Evolutionary conservation across 2,888 invertebrate genomes (phyloP).

Genomic region (Syrista parreyssii): DNA sequence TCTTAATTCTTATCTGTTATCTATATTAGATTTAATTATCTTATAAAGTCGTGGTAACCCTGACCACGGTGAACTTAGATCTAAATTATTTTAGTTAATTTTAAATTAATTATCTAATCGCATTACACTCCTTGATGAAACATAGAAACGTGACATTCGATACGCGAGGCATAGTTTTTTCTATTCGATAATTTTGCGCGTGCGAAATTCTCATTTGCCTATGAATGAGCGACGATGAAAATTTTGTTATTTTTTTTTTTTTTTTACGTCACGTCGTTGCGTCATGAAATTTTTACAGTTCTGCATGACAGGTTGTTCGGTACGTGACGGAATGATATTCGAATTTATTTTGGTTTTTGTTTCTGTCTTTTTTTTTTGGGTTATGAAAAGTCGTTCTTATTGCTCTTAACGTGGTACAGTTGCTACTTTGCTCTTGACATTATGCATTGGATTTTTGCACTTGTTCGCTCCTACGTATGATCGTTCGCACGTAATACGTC

Average conservation of each 20-base stretch:
- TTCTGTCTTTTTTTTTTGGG: background rate
- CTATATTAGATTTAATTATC: constrained; percentile 2
- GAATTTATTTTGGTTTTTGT: too few relatives aligned
- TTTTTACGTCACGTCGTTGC: background rate
- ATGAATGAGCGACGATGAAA: background rate
- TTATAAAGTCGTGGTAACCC: constrained; percentile 23
- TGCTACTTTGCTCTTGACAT: background rate
- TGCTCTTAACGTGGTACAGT: background rate
- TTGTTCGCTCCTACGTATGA: background rate
- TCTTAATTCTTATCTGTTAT: background rate
- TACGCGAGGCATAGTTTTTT: background rate
- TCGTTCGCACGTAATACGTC: background rate
- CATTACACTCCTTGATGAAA: background rate
- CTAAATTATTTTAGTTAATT: constrained; percentile 11
- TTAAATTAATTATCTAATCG: constrained; percentile 7
- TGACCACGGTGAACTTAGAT: constrained; percentile 12
- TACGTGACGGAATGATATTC: background rate
- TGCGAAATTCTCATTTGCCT: background rate
- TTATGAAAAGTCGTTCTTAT: background rate
- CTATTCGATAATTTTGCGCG: background rate
- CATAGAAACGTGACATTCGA: background rate
- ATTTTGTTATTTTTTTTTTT: background rate
- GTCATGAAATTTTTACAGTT: background rate
- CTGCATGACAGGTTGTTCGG: background rate
- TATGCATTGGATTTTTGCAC: background rate